These are phyloP conservation scores for Hemiscyllium ocellatum DNA, from an alignment of 2,113 vertebrate genomes.

Conservation along the genomic window DNA sequence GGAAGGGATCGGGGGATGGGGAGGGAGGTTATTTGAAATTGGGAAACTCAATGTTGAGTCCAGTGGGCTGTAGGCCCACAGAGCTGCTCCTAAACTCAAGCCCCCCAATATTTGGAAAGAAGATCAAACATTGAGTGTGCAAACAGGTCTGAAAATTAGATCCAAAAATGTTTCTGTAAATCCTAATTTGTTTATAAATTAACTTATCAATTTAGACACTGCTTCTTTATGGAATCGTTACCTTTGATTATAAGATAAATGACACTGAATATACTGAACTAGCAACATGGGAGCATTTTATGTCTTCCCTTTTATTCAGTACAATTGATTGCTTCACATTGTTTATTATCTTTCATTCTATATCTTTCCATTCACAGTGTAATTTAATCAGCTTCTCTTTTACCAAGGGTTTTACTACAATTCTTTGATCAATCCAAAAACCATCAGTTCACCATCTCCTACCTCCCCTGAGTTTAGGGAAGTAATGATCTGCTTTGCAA, in stretches of 20 bases:
- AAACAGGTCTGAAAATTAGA: neutral
- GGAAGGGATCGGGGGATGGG: no score
- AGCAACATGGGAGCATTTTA: neutral
- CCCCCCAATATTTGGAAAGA: neutral
- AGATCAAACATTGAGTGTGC: neutral
- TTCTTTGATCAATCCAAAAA: neutral
- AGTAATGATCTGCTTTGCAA: neutral
- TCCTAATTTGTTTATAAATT: neutral
- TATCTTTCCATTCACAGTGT: no score
- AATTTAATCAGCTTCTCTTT: constrained; percentile 1
- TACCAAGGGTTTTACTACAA: neutral
- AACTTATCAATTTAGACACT: neutral
- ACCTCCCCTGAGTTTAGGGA: neutral
- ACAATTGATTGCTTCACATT: neutral
- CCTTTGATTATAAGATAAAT: neutral
- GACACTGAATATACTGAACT: neutral
- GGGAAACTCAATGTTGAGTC: no score
- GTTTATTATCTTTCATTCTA: neutral
- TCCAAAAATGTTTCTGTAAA: neutral
- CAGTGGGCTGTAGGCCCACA: no score
- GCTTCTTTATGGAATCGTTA: neutral
- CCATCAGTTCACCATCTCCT: neutral
- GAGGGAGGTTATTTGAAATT: no score
- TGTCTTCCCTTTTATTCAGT: neutral
- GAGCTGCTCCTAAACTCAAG: neutral